Evolutionary conservation across 2,113 vertebrate genomes (phyloP), one percentile per base, ranked within the genome.

Genomic region (Piaya cayana): DNA sequence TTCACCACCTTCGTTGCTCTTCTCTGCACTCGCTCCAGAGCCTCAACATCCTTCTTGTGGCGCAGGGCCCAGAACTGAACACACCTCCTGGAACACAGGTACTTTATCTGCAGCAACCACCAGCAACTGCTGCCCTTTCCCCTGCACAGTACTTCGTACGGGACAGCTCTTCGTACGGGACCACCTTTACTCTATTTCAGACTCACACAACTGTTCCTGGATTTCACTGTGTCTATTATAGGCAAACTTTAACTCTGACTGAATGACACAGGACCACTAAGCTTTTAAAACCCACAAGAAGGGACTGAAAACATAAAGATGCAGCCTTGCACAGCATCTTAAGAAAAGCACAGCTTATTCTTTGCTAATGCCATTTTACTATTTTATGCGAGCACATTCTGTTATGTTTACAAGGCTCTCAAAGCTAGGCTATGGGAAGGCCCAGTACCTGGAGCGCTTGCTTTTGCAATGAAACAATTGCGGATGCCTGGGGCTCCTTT

Each of bases 91-190:
- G 56, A 74, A 59, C n/a, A 55, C 12, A 50, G 26, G 22, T 74
- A 63, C 20, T 55, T 59, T 14, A 80, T 26, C 37, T 81, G 42
- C 86, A 92, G 56, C 52, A 59, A 13, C 34, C 55, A 67, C 20
- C 50, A 81, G 47, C 47, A 78, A 26, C 26, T 12, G 27, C 15
- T 70, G 37, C 55, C 65, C 26, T 75, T 75, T 70, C 29, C 69
- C 39, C 52, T 0, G 11, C 1, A 36, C n/a, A n/a, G n/a, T n/a
- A n/a, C n/a, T n/a, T n/a, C n/a, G 36, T 12, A 86, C 43, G 9
- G 34, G 20, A 52, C n/a, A 71, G 55, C 19, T 39, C 27, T 36
- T n/a, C n/a, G n/a, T n/a, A n/a, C n/a, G n/a, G n/a, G 68, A 58
- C 36, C 27, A 21, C 18, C 34, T 64, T 79, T 52, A 82, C 8